Base-by-base conservation (phyloP, 1,140 invertebrate species). In the Rhynchophorus ferrugineus region DNA sequence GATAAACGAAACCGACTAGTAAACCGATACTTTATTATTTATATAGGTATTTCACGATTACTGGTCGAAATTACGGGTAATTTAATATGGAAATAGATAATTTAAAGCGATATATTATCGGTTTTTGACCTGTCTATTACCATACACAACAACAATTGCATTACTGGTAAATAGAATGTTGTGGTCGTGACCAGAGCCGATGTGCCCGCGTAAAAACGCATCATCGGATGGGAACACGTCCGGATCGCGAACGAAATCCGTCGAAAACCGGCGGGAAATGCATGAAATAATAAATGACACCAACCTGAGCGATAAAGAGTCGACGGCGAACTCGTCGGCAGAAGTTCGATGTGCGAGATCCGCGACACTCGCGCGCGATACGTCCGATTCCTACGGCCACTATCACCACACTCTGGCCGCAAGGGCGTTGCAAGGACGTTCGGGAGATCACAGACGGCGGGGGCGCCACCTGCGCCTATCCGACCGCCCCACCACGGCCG, bases 351-450 rank as follows among this genome's bases (percentile, higher is more conserved):
- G 22, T 8, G 17, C 13, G 19, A 29, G 9, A 16, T 8, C 3
- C 6, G 17, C 44, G 22, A 42, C n/a, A 42, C 35, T n/a, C 45
- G 44, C 24, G n/a, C 16, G 36, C 36, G 29, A 17, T 44, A 46
- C 53, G 51, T 58, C 58, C 48, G 44, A 13, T 22, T 21, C 19
- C n/a, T 52, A 36, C 44, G 29, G 43, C 22, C 56, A 56, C 53
- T 54, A 55, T 54, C 58, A 55, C 50, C 39, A 49, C 41, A 58
- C 58, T 57, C 56, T 14, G 29, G 34, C 20, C 17, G 38, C 52
- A 61, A 61, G 59, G 59, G 49, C 59, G 49, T 41, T 43, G 21
- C 59, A 61, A 61, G 59, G 59, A 56, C 59, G 56, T 42, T 16
- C 24, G 24, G 5, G 5, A 11, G 24, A 6, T 5, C 24, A 11